phyloP scores from a whole-genome alignment of 2,888 invertebrate species.

The Oscheius myriophilus region DNA sequence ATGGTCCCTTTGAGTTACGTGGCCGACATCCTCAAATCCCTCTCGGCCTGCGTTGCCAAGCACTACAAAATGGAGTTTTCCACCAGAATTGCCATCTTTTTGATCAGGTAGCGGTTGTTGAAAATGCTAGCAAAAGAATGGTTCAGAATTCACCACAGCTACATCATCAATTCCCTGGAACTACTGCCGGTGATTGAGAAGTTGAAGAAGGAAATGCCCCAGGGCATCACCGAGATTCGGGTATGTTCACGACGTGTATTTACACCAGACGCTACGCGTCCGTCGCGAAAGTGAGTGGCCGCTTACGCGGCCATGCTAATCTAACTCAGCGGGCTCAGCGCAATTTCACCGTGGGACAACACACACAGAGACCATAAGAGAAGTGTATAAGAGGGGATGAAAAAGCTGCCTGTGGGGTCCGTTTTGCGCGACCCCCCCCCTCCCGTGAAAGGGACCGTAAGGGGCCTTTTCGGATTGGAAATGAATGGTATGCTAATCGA shows the following conservation, averaged over 20 bases:
- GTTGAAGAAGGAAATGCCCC: slow-evolving; percentile 77
- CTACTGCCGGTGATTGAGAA: slow-evolving; percentile 79
- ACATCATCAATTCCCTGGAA: slow-evolving; percentile 81
- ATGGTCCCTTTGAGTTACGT: slow-evolving; percentile 86
- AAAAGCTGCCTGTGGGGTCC: too few species aligned
- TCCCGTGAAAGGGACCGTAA: too few species aligned
- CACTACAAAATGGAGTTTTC: slow-evolving; percentile 82
- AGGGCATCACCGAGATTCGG: slow-evolving; percentile 75
- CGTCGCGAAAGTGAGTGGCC: too few species aligned
- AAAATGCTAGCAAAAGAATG: not conserved
- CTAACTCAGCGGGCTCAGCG: too few species aligned
- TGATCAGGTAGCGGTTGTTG: slow-evolving; percentile 64
- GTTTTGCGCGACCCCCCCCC: too few species aligned
- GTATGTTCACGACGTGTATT: slow-evolving; percentile 30
- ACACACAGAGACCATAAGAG: too few species aligned
- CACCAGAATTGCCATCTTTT: slow-evolving; percentile 81
- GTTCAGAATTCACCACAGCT: slow-evolving; percentile 73
- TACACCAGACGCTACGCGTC: too few species aligned
- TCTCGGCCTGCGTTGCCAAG: slow-evolving; percentile 79
- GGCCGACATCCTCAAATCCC: slow-evolving; percentile 80
- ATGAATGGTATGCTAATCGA: too few species aligned
- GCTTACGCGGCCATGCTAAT: too few species aligned
- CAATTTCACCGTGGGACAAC: too few species aligned
- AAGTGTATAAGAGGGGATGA: too few species aligned
- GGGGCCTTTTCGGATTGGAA: too few species aligned